Evolutionary conservation across 2,797 vertebrate genomes (phyloP).

Genomic region (Enteromius mattozi): DNA sequence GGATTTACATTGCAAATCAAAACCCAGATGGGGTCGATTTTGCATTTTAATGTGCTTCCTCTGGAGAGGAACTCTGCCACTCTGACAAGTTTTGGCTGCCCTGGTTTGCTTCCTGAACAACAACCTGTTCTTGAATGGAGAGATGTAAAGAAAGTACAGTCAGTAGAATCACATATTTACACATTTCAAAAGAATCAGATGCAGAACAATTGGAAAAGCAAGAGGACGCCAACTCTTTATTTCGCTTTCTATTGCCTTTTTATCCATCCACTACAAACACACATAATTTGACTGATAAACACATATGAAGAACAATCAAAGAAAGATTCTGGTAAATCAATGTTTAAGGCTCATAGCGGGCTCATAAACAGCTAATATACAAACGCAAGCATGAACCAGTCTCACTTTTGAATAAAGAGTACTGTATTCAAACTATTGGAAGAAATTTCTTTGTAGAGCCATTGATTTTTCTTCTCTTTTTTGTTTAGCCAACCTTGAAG

Average conservation of each 20-base stretch:
- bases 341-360: conserved; percentile 14
- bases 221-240: conserved; percentile 7
- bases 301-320: conserved; percentile 24
- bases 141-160: conserved; percentile 14
- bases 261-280: conserved; percentile 10
- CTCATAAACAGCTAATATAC: not conserved
- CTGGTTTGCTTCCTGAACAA: conserved; percentile 62
- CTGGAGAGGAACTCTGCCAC: conserved; percentile 65
- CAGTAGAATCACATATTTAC: conserved; percentile 12
- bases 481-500: conserved; percentile 36
- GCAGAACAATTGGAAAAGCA: conserved; percentile 24
- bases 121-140: conserved; percentile 42
- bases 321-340: conserved; percentile 25
- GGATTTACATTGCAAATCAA: conserved; percentile 76
- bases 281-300: conserved; percentile 29
- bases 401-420: conserved; percentile 25
- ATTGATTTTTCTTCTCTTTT: conserved; percentile 36
- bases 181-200: conserved; percentile 14
- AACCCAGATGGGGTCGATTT: conserved; percentile 71
- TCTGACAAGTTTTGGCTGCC: conserved; percentile 55
- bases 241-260: not conserved
- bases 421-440: conserved; percentile 28
- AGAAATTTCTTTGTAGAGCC: conserved; percentile 30
- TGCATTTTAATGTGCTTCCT: conserved; percentile 55
- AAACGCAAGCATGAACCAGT: conserved; percentile 12